Evolutionary conservation across 2,113 vertebrate species (phyloP).

Genomic region (Seriola dumerili): DNA sequence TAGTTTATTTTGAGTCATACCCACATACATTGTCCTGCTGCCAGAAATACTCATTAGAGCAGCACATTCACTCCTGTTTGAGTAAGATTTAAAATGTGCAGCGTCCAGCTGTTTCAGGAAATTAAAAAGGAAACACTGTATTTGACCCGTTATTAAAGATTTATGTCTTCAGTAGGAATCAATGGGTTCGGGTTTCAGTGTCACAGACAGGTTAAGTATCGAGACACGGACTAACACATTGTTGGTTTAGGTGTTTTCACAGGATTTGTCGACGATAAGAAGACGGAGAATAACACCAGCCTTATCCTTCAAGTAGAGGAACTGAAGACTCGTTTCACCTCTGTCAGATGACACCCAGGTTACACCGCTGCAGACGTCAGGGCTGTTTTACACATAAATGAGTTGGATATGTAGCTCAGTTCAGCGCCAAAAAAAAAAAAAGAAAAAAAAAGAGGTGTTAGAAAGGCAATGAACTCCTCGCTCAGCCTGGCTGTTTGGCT

Average conservation of each 20-base stretch:
- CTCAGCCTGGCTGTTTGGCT: neutral
- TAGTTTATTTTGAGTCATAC: slow-evolving; percentile 20
- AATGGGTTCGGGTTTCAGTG: neutral
- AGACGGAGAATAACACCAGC: neutral
- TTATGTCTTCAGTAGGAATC: neutral
- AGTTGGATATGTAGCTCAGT: neutral
- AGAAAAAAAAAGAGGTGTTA: neutral
- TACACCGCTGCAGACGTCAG: neutral
- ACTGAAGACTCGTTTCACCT: neutral
- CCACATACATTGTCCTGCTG: neutral
- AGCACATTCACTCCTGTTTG: slow-evolving; percentile 4
- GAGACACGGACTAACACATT: neutral
- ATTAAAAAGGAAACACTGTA: slow-evolving; percentile 3
- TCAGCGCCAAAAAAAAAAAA: neutral
- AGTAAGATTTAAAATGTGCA: neutral
- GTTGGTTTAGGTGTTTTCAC: neutral
- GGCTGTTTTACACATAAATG: slow-evolving; percentile 5
- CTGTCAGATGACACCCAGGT: neutral
- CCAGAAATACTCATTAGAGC: slow-evolving; percentile 23
- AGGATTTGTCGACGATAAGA: neutral
- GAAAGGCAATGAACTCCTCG: slow-evolving; percentile 30
- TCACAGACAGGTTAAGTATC: neutral
- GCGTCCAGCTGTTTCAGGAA: slow-evolving; percentile 27
- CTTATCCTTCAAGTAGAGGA: neutral
- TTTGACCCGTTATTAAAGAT: neutral